Evolutionary conservation across 2,797 vertebrate species (phyloP).

Genomic region (Sparus aurata): DNA sequence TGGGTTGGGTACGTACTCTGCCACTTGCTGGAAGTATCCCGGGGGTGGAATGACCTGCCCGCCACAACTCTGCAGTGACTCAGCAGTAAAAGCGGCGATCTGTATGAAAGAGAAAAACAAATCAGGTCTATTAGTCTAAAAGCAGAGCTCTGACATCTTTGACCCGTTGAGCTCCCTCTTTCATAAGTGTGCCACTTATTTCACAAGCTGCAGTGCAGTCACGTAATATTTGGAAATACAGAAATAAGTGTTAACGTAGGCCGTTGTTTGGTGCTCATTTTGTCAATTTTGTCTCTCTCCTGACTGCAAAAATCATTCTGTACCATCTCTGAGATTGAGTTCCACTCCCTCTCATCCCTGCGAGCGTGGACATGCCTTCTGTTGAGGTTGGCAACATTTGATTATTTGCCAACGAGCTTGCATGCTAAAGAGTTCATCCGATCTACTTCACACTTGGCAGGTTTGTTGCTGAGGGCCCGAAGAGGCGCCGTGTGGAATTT

Average conservation of each 20-base stretch:
- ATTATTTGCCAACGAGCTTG: slow-evolving; percentile 57
- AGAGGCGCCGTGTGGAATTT: too few species aligned
- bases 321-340: slow-evolving; percentile 18
- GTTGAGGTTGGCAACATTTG: slow-evolving; percentile 77
- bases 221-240: not conserved
- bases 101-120: slow-evolving; percentile 83
- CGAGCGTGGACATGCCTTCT: slow-evolving; percentile 11
- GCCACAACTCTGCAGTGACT: slow-evolving; percentile 99
- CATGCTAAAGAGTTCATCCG: slow-evolving; percentile 16
- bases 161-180: slow-evolving; percentile 19
- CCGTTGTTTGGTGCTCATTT: slow-evolving; percentile 17
- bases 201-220: not conserved
- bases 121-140: slow-evolving; percentile 43
- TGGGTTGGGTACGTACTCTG: slow-evolving; percentile 90
- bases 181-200: slow-evolving; percentile 14
- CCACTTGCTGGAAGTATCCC: slow-evolving; percentile 98
- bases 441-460: not conserved
- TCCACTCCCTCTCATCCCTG: slow-evolving; percentile 9
- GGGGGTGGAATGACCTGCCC: slow-evolving; percentile 96
- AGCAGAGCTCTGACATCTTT: slow-evolving; percentile 24
- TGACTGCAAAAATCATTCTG: slow-evolving; percentile 23
- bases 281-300: not conserved
- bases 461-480: too few species aligned
- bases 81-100: slow-evolving; percentile 98
- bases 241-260: slow-evolving; percentile 5